Evolutionary conservation across 2,888 invertebrate genomes (phyloP), one percentile per base, ranked within the genome.

Genomic region (Apantesis nais): DNA sequence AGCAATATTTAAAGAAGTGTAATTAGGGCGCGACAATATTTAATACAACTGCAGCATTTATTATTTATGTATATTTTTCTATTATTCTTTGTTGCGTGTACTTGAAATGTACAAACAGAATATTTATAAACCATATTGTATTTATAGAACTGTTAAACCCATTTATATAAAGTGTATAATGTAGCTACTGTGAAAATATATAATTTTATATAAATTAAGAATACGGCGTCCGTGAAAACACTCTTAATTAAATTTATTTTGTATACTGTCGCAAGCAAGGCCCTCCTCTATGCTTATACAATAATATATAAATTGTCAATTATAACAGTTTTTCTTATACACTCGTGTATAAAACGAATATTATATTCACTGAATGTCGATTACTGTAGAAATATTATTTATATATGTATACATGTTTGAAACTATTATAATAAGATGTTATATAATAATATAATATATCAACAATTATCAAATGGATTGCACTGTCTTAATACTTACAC

Each of bases 291-390:
- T 14, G 25, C 12, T 55, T 25, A 25, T 29, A 5, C 4, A 55
- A 12, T 14, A 14, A 29, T 29, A 48, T 64, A 37, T 25, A 66
- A 34, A 37, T 48, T 65, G 65, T 65, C 65, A 65, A 65, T 65
- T 65, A 65, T 25, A n/a, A 25, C 41, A 25, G 22, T 52, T 19
- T 44, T 29, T 19, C 41, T 41, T 9, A 52, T 22, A 31, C n/a
- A 48, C n/a, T 16, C n/a, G n/a, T 14, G 31, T 48, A 52, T 34
- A 34, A n/a, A 64, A 14, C 34, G 34, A 29, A 11, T 22, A 14
- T 52, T n/a, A 65, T 65, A n/a, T n/a, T 48, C 34, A 34, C 48
- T 34, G 55, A 25, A 55, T n/a, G 14, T 34, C n/a, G 52, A 48
- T 65, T 34, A n/a, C 52, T 52, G 12, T 14, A 34, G 22, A 64